Evolutionary conservation across 2,797 vertebrate species (phyloP).

Genomic region (Siniperca obscura): DNA sequence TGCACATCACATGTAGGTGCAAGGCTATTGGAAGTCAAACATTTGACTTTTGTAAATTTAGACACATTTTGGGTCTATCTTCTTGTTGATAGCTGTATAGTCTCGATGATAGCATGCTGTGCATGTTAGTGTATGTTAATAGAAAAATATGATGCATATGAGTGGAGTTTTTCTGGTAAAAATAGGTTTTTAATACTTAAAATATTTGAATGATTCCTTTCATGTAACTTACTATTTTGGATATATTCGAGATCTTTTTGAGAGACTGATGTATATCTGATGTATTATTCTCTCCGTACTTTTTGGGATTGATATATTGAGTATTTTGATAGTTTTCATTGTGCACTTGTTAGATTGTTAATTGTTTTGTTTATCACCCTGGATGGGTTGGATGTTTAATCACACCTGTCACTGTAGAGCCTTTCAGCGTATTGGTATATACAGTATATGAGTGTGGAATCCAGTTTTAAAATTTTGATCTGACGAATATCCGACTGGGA

Average conservation of each 20-base stretch:
- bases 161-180: neutral
- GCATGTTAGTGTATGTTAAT: neutral
- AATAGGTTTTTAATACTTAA: neutral
- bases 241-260: too few species aligned
- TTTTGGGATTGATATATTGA: neutral
- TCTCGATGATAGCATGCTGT: neutral
- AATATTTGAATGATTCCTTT: too few species aligned
- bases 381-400: neutral
- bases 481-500: neutral
- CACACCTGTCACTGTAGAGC: too few species aligned
- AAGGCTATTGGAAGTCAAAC: neutral
- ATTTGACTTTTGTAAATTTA: neutral
- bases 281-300: neutral
- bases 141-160: too few species aligned
- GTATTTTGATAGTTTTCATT: neutral
- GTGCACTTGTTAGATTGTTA: neutral
- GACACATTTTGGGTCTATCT: neutral
- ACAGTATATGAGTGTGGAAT: neutral
- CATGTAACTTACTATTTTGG: too few species aligned
- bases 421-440: neutral
- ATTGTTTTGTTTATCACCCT: neutral
- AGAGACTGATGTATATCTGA: neutral
- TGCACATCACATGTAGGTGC: neutral
- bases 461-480: neutral
- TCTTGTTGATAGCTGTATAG: neutral